phyloP scores from a whole-genome alignment of 2,888 invertebrate species.

The Orchestes rusci region DNA sequence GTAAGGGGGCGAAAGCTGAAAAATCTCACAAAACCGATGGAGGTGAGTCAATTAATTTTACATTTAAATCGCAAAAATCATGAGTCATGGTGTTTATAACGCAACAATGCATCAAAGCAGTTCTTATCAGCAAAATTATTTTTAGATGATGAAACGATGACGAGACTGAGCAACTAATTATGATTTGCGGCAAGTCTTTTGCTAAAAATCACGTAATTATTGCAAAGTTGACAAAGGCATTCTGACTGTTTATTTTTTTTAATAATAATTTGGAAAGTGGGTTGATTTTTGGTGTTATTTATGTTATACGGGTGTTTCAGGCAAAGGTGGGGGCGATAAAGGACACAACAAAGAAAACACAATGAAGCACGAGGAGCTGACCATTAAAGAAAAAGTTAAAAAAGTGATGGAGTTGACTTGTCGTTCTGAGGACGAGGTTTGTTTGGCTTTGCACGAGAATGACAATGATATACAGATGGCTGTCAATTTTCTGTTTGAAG shows the following conservation, averaged over 20 bases:
- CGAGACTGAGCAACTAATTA: no score
- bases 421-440: slow-evolving; percentile 83
- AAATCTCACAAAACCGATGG: slow-evolving; percentile 41
- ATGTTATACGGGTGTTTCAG: no score
- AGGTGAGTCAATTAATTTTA: slow-evolving; percentile 30
- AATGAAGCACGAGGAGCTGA: slow-evolving; percentile 50
- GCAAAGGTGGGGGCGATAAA: slow-evolving; percentile 39
- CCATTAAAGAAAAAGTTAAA: slow-evolving; percentile 62
- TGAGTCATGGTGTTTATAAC: background rate
- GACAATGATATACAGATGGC: slow-evolving; percentile 84
- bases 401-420: slow-evolving; percentile 87
- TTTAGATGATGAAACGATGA: no score
- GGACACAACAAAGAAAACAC: slow-evolving; percentile 36
- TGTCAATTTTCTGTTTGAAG: slow-evolving; percentile 73
- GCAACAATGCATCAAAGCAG: no score
- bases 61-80: background rate
- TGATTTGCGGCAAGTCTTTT: no score
- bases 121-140: no score
- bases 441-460: slow-evolving; percentile 87
- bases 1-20: slow-evolving; percentile 44
- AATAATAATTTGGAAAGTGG: no score
- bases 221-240: no score
- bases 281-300: no score
- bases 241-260: no score
- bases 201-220: no score